Percentiles rank a stretch among this genome's conserved stretches.
Evolutionary conservation across 2,888 invertebrate genomes (phyloP).

Genomic region (Malacosoma neustria): DNA sequence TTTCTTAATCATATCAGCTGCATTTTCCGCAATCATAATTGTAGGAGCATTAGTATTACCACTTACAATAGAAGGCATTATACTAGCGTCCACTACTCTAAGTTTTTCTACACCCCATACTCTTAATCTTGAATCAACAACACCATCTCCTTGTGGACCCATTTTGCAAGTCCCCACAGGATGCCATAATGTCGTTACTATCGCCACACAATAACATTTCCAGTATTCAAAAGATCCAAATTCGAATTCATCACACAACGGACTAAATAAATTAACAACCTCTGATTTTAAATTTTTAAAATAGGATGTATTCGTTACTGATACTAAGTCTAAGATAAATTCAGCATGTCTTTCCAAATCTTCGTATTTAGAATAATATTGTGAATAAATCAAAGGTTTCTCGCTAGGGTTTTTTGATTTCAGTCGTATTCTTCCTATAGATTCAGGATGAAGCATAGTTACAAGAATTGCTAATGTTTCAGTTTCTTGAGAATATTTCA

Average conservation of each 20-base stretch:
- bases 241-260: slow-evolving; percentile 4
- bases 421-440: slow-evolving; percentile 11
- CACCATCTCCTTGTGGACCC: slow-evolving; percentile 25
- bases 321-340: slow-evolving; percentile 9
- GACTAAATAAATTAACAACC: slow-evolving; percentile 4
- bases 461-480: slow-evolving; percentile 5
- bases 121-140: slow-evolving; percentile 33
- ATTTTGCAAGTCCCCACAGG: slow-evolving; percentile 28
- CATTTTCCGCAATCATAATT: slow-evolving; percentile 21
- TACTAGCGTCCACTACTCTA: slow-evolving; percentile 17
- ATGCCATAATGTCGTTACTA: slow-evolving; percentile 16
- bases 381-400: slow-evolving; percentile 29
- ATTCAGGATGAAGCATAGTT: slow-evolving; percentile 10
- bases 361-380: slow-evolving; percentile 9
- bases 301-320: slow-evolving; percentile 9
- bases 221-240: slow-evolving; percentile 10
- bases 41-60: slow-evolving; percentile 74
- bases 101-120: slow-evolving; percentile 11
- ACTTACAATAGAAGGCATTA: slow-evolving; percentile 65
- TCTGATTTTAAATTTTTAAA: slow-evolving; percentile 8
- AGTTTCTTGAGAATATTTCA: slow-evolving; percentile 2
- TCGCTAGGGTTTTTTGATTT: slow-evolving; percentile 74
- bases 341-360: slow-evolving; percentile 11
- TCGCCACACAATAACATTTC: slow-evolving; percentile 10
- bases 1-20: slow-evolving; percentile 15